phyloP scores from a whole-genome alignment of 2,888 invertebrate species.

The Quadroppia sp. region DNA sequence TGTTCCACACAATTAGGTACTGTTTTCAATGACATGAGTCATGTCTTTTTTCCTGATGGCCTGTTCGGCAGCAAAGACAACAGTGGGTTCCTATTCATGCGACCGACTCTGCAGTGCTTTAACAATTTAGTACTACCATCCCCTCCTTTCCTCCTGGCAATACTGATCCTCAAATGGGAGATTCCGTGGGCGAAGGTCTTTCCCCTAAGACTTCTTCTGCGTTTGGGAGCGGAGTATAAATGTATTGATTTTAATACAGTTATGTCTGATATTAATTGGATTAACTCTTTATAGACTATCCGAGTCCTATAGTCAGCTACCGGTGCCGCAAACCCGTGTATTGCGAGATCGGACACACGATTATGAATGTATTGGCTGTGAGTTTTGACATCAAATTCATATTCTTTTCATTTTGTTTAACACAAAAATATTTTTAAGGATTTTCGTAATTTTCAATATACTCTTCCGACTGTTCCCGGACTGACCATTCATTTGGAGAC shows the following conservation, averaged over 20 bases:
- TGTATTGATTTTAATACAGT: conserved; percentile 53
- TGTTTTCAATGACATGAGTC: conserved; percentile 53
- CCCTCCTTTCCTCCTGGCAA: conserved; percentile 69
- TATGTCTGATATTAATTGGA: neutral
- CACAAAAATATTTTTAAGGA: conserved; percentile 57
- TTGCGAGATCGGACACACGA: conserved; percentile 79
- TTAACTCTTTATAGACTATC: conserved; percentile 61
- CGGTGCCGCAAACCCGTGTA: conserved; percentile 72
- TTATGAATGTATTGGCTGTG: conserved; percentile 72
- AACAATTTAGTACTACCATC: conserved; percentile 68
- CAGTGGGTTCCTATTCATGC: conserved; percentile 75
- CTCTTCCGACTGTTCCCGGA: conserved; percentile 69
- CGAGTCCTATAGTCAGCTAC: conserved; percentile 73
- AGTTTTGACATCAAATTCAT: conserved; percentile 41
- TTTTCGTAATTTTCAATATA: conserved; percentile 76
- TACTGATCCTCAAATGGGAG: conserved; percentile 75
- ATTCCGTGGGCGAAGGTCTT: conserved; percentile 77
- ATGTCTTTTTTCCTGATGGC: conserved; percentile 52
- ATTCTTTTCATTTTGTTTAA: neutral
- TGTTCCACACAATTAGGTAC: too few relatives aligned
- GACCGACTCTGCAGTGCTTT: conserved; percentile 74
- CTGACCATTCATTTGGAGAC: conserved; percentile 77
- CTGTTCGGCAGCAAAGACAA: conserved; percentile 68
- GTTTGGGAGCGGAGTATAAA: conserved; percentile 76
- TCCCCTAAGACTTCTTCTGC: conserved; percentile 64